Evolutionary conservation across 2,888 invertebrate genomes (phyloP).

Genomic region (Eilema sororculum): DNA sequence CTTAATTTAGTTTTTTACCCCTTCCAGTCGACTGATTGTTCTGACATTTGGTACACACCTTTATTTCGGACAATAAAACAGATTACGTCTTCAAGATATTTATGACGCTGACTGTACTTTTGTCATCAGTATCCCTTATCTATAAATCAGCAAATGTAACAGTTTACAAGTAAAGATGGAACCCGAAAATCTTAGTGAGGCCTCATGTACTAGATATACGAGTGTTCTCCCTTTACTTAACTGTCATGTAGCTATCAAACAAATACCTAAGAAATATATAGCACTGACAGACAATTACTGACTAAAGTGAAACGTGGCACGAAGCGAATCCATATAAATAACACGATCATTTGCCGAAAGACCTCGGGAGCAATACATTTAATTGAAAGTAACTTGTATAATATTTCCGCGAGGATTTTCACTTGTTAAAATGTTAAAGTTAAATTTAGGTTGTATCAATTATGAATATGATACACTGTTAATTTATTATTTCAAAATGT

Average conservation of each 20-base stretch:
- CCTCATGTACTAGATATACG: too few relatives aligned
- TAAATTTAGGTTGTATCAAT: neutral
- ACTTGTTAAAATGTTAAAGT: neutral
- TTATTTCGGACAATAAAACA: too few relatives aligned
- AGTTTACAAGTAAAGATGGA: too few relatives aligned
- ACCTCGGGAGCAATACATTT: conserved; percentile 2
- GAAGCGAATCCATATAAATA: conserved; percentile 9
- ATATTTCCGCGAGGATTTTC: neutral
- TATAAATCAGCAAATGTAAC: too few relatives aligned
- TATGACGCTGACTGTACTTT: too few relatives aligned
- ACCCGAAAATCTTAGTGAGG: too few relatives aligned
- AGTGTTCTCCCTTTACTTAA: neutral
- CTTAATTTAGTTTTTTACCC: too few relatives aligned
- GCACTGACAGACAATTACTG: neutral
- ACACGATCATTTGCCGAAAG: conserved; percentile 5
- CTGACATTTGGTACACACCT: too few relatives aligned
- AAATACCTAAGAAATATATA: neutral
- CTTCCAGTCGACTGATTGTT: too few relatives aligned
- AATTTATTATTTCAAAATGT: too few relatives aligned
- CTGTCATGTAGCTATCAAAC: neutral
- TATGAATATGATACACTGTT: neutral
- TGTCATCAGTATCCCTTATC: too few relatives aligned
- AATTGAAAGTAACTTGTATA: neutral
- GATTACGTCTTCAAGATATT: too few relatives aligned
- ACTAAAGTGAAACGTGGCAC: neutral